Evolutionary conservation across 92 coral and sea anemone genomes (phyloP).

Genomic region (Zoanthus sociatus): DNA sequence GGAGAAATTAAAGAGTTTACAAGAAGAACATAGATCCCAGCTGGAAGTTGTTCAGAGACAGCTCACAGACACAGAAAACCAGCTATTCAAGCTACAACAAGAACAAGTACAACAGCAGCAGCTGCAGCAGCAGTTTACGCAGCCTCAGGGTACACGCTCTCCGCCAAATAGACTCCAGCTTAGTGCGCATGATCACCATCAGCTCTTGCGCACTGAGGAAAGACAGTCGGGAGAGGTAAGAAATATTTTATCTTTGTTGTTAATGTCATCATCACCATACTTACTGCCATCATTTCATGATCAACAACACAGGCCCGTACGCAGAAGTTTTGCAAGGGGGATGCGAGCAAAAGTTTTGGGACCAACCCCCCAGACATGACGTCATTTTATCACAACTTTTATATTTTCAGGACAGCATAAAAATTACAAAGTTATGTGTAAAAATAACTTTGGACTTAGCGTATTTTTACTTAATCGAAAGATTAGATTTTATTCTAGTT

Average conservation of each 20-base stretch:
- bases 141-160: slow-evolving; percentile 62
- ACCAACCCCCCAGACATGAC: no score
- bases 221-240: slow-evolving; percentile 97
- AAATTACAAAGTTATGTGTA: no score
- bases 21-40: slow-evolving; percentile 80
- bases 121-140: slow-evolving; percentile 51
- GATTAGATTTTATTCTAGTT: no score
- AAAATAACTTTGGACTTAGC: no score
- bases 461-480: no score
- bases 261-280: background rate
- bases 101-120: slow-evolving; percentile 60
- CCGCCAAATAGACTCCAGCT: slow-evolving; percentile 63
- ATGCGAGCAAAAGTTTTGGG: no score
- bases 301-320: background rate
- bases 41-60: slow-evolving; percentile 80
- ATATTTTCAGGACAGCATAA: no score
- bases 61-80: slow-evolving; percentile 83
- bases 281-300: background rate
- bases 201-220: slow-evolving; percentile 82
- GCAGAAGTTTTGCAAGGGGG: no score
- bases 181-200: slow-evolving; percentile 66
- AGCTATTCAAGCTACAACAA: slow-evolving; percentile 61
- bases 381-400: no score
- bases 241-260: background rate
- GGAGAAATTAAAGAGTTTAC: slow-evolving; percentile 82